Evolutionary conservation across 2,113 vertebrate genomes (phyloP), one percentile per base, ranked within the genome.

Genomic region (Maccullochella peelii): DNA sequence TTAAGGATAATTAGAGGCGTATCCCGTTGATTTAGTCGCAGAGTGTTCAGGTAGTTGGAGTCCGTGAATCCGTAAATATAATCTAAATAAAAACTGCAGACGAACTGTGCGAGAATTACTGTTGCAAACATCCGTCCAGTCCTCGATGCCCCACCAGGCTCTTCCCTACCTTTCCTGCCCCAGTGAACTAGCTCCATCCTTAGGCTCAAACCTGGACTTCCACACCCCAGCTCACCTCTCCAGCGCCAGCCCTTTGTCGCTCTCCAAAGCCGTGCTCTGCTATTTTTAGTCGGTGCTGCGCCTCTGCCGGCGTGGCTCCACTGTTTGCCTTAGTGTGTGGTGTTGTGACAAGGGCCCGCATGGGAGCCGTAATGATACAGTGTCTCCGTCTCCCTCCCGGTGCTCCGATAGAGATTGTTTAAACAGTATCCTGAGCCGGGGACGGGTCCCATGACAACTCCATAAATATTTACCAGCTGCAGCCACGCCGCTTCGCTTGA

Each of bases 371-470:
- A 93, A 93, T 87, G 92, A 94, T 92, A 94, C 94, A 93, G 91
- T 91, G 92, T 91, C 93, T 94, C 88, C 82, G 77, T 92, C 91
- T 89, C 86, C 84, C 91, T 91, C 87, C 86, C 9, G 67, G 67
- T 91, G 89, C 91, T 92, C 89, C 86, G 91, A 95, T 95, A 94
- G 84, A 91, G 93, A 94, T 93, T 95, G 95, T 96, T 96, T 95
- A 94, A 96, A 95, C 94, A 91, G 93, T 86, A 93, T 94, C 92
- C 92, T 93, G 88, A 91, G 91, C 91, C 71, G 82, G 86, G 89
- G 90, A 93, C 88, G 93, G 95, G 91, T 95, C 93, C 95, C 95
- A 96, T 96, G 95, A 95, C 95, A 95, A 96, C 95, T 93, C 86
- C 79, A 92, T 91, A 95, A 96, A 96, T 96, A 96, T 96, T 96